Base-by-base conservation (phyloP, 2,797 vertebrate species). In the Leuciscus waleckii region DNA sequence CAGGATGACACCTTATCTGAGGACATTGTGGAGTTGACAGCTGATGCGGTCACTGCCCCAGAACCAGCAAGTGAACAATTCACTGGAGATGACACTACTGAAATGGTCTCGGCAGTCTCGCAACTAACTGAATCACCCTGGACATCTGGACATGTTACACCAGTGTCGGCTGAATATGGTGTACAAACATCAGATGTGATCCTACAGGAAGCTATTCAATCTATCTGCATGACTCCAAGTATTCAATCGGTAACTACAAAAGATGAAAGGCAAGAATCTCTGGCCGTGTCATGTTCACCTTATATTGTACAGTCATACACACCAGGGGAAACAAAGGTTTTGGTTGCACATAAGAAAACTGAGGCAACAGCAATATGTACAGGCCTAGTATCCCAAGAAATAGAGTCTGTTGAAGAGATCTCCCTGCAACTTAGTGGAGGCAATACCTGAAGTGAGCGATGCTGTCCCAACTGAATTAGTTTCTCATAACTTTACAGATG, bases 91-190 rank as follows among this genome's bases (percentile, higher is more conserved):
- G 97, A 98, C 89, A 95, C 95, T 83, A 95, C 97, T 2, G 97
- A 98, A 90, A 98, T 98, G 98, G 92, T 99, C 87, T 98, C 98
- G n/a, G 97, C 97, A 3, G 95, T 97, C 76, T 99, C 97, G 58
- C 96, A 97, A 91, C 85, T 98, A 79, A 93, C 94, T 7, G 96
- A 97, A 79, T 98, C 97, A 1, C 94, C 96, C 56, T 93, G 92
- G 54, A 97, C 97, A 89, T 97, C 98, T 0, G 97, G 97, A 76
- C 94, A 97, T 87, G 92, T 94, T 9, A 99, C 97, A 54, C 97
- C 97, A 0, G 95, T 98, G 5, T 95, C 91, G 19, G 94, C 93
- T 77, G 93, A 95, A 35, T 91, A 91, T 17, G 37, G 91, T 29
- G 83, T 93, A 23, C 89, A 92, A 70, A 91, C 94, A 83, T 96